Conservation (phyloP, 2,797 vertebrate species). For the Alectoris magna region DNA sequence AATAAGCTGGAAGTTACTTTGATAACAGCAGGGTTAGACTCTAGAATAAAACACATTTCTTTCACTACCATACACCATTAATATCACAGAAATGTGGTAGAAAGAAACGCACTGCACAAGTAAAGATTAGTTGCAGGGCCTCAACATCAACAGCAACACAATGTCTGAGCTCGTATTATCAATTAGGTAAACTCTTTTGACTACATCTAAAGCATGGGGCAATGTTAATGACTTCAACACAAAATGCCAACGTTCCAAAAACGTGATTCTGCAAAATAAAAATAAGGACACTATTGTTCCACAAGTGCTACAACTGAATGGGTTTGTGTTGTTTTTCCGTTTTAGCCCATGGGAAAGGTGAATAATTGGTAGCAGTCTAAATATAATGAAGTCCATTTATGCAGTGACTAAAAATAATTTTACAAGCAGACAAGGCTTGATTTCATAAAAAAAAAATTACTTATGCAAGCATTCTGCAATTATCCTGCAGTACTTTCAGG, state of each 20-base stretch:
- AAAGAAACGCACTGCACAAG: slow-evolving; percentile 78
- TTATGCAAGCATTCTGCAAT: slow-evolving; percentile 82
- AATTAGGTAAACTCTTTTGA: slow-evolving; percentile 74
- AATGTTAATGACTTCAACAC: not conserved
- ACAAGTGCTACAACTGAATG: slow-evolving; percentile 39
- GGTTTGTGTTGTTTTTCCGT: slow-evolving; percentile 52
- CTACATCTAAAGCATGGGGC: slow-evolving; percentile 21
- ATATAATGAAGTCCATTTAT: slow-evolving; percentile 80
- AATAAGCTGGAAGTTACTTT: slow-evolving; percentile 99
- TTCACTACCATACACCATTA: slow-evolving; percentile 82
- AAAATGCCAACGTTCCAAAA: slow-evolving; percentile 36
- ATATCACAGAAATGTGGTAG: slow-evolving; percentile 82
- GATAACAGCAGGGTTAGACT: slow-evolving; percentile 92
- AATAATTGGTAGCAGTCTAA: slow-evolving; percentile 73
- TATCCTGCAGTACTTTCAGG: slow-evolving; percentile 80
- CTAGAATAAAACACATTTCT: slow-evolving; percentile 86
- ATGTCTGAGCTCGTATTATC: slow-evolving; percentile 79
- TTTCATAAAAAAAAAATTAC: slow-evolving; percentile 82
- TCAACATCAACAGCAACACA: slow-evolving; percentile 74
- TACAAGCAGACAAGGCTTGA: slow-evolving; percentile 81
- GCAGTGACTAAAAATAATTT: slow-evolving; percentile 80
- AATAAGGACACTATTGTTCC: slow-evolving; percentile 40
- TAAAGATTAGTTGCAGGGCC: slow-evolving; percentile 80
- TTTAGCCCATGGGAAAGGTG: slow-evolving; percentile 78
- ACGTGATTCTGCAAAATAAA: slow-evolving; percentile 48